Percentiles rank a stretch among this genome's conserved stretches.
These are phyloP conservation scores for Coccyzus lansbergi DNA, from an alignment of 2,797 vertebrate genomes.

Conservation along the genomic window DNA sequence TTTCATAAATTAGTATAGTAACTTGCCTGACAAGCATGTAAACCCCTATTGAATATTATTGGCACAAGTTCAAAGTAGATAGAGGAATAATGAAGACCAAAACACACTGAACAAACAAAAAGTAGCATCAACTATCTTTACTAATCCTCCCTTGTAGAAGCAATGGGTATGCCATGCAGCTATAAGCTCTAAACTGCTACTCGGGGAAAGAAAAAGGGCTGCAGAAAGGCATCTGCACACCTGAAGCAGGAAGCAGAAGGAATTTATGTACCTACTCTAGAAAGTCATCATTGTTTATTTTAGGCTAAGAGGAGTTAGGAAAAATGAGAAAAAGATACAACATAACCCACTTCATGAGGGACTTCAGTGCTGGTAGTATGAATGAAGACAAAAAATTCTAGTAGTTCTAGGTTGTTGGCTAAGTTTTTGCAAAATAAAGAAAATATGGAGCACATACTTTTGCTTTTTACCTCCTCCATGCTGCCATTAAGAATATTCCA, in stretches of 20 bases:
- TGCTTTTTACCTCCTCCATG: not conserved
- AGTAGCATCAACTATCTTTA: not conserved
- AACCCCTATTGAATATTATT: not conserved
- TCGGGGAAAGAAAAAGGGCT: not conserved
- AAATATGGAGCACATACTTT: not conserved
- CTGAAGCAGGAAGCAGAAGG: not conserved
- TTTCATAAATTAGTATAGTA: not conserved
- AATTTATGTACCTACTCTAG: not conserved
- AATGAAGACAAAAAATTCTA: not conserved
- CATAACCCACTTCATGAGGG: fast-evolving
- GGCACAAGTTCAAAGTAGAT: conserved; percentile 6
- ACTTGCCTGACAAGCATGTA: not conserved
- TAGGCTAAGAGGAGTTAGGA: not conserved
- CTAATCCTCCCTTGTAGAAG: not conserved
- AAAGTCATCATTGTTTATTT: not conserved
- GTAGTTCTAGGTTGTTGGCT: not conserved
- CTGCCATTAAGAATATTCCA: not conserved
- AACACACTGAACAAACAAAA: not conserved
- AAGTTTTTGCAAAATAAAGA: not conserved
- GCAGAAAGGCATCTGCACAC: not conserved
- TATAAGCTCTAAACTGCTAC: not conserved
- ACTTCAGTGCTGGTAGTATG: not conserved
- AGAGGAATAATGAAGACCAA: not conserved
- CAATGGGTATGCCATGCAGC: fast-evolving
- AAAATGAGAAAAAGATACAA: not conserved